Percentiles rank a stretch among this genome's conserved stretches.
Conservation (phyloP, 2,888 invertebrate species). For the Hydriomena furcata region DNA sequence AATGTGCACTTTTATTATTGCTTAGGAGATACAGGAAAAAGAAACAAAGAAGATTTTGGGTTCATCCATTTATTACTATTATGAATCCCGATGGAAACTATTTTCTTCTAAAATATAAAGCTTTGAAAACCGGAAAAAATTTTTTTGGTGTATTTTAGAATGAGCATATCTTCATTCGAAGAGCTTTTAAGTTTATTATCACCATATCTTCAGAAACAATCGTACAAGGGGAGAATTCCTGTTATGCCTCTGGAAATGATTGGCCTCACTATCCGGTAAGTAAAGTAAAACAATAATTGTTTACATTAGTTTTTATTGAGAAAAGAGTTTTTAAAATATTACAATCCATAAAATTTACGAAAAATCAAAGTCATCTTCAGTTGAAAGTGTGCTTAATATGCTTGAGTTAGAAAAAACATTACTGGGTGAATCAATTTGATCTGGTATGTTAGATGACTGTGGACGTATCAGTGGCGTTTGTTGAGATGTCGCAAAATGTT, state of each 20-base stretch:
- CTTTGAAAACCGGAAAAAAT: constrained; percentile 27
- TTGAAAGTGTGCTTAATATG: constrained; percentile 29
- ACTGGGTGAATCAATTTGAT: constrained; percentile 39
- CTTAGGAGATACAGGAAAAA: constrained; percentile 27
- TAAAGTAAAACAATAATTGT: constrained; percentile 38
- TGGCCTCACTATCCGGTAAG: constrained; percentile 36
- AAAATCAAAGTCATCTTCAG: constrained; percentile 41
- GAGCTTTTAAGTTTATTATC: constrained; percentile 37
- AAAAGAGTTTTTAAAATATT: constrained; percentile 37
- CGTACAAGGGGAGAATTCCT: constrained; percentile 33
- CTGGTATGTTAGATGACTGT: constrained; percentile 33
- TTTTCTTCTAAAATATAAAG: constrained; percentile 29
- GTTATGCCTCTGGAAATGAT: constrained; percentile 44
- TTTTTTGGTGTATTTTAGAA: constrained; percentile 39
- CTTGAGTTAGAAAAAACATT: constrained; percentile 9
- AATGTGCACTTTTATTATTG: constrained; percentile 38
- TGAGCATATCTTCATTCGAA: constrained; percentile 39
- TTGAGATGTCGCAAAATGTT: constrained; percentile 37
- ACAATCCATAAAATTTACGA: constrained; percentile 36
- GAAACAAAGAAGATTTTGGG: constrained; percentile 28
- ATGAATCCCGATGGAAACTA: constrained; percentile 26
- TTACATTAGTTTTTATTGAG: constrained; percentile 38
- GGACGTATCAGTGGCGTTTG: constrained; percentile 34
- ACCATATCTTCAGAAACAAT: constrained; percentile 35
- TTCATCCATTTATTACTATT: constrained; percentile 19